Conservation (phyloP, 2,797 vertebrate species). For the Helicolenus hilgendorfi region DNA sequence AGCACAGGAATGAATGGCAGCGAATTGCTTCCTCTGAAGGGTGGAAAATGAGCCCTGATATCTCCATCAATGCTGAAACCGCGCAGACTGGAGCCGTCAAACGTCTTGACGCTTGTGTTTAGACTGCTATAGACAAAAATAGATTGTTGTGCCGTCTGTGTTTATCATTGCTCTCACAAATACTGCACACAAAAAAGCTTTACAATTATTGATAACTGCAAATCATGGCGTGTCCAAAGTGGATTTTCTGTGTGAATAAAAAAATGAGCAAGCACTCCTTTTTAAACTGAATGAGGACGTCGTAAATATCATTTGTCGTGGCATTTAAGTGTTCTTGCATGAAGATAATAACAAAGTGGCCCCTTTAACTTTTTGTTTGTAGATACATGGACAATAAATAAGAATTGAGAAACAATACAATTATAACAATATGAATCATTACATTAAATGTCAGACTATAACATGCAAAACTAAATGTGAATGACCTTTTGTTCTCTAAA, state of each 20-base stretch:
- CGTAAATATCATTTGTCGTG: not conserved
- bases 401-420: not conserved
- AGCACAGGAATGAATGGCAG: slow-evolving; percentile 32
- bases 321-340: not conserved
- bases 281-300: not conserved
- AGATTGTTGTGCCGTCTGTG: not conserved
- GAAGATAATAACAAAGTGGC: not conserved
- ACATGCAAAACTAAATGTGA: not conserved
- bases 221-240: not conserved
- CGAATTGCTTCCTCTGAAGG: slow-evolving; percentile 41
- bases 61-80: slow-evolving; percentile 25
- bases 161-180: slow-evolving; percentile 2
- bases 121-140: slow-evolving; percentile 1
- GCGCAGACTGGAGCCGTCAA: slow-evolving; percentile 10
- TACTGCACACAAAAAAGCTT: not conserved
- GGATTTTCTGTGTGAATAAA: not conserved
- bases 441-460: not conserved
- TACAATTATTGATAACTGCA: not conserved
- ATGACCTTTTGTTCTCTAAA: not conserved
- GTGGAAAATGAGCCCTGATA: slow-evolving; percentile 47
- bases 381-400: not conserved
- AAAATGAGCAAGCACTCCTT: not conserved
- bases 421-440: not conserved
- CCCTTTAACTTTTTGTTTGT: not conserved
- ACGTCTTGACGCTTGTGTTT: slow-evolving; percentile 24